Percentiles rank a stretch among this genome's conserved stretches.
Conservation (phyloP, 1,140 invertebrate genomes). For the Pseudomyrmex pallidus region DNA sequence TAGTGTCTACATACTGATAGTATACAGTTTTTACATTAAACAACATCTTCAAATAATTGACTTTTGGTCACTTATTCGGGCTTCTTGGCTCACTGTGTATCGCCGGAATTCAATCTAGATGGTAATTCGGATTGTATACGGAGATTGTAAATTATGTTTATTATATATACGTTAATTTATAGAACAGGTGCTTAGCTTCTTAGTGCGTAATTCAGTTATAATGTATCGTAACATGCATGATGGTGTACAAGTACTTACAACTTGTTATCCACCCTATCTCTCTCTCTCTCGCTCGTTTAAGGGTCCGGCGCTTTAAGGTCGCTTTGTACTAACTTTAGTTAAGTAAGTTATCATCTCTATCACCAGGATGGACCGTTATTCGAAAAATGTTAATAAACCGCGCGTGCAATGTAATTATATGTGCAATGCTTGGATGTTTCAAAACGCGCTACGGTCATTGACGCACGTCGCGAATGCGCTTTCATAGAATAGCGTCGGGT, state of each 20-base stretch:
- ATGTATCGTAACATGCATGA: slow-evolving; percentile 9
- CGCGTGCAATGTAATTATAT: slow-evolving; percentile 4
- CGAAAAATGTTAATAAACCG: slow-evolving; percentile 29
- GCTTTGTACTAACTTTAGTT: slow-evolving; percentile 29
- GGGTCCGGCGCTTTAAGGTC: slow-evolving; percentile 28
- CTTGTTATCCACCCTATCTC: slow-evolving; percentile 39
- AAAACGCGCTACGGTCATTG: not conserved
- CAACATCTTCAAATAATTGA: too few relatives aligned
- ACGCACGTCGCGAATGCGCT: slow-evolving; percentile 28
- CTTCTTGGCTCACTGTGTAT: too few relatives aligned
- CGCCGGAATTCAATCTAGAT: not conserved
- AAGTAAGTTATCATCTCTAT: slow-evolving; percentile 31
- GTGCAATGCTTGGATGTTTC: not conserved
- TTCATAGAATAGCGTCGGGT: not conserved
- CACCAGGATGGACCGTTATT: slow-evolving; percentile 8
- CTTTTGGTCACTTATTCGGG: too few relatives aligned
- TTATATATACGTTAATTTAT: not conserved
- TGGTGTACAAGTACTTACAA: slow-evolving; percentile 33
- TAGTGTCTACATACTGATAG: too few relatives aligned
- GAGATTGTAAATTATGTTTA: not conserved
- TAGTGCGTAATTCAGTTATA: slow-evolving; percentile 29
- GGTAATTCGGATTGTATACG: not conserved
- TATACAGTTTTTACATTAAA: too few relatives aligned
- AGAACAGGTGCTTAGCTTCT: not conserved
- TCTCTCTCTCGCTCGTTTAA: slow-evolving; percentile 16